Evolutionary conservation across 2,113 vertebrate genomes (phyloP), one percentile per base, ranked within the genome.

Genomic region (Menidia beryllina): DNA sequence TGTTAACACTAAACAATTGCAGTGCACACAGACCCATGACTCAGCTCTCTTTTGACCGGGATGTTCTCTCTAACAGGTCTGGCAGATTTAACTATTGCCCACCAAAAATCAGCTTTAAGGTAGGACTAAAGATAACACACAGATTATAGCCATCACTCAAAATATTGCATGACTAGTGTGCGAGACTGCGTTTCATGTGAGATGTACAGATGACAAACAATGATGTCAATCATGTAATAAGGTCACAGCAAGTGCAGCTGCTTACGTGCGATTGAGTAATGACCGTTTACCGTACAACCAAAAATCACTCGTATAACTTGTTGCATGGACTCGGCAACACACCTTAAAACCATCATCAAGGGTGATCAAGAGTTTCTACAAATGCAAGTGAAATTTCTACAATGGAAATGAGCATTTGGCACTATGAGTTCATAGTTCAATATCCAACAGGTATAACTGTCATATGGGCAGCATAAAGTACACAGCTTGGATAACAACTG

Each of bases 81-180:
- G 50, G 14, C 50, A 38, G 65, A 3, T 79, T 68, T 41, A 50
- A 50, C 23, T 43, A 69, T 20, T 49, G 54, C 19, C 34, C 71
- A 66, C 72, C 62, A 77, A 65, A 12, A 74, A 53, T 51, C 34
- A 51, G 52, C 21, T 79, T 36, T 66, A 41, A 69, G 15, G 21
- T 19, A 11, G 9, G 15, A 23, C 19, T 11, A 49, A 45, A 48
- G 66, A 83, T 49, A 69, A 13, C 17, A 49, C 9, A 5, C 0
- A 53, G 13, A 25, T 34, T 83, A 78, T 81, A n/a, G 62, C 88
- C 67, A 79, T 76, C 58, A n/a, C n/a, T 64, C 49, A 43, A 78
- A 89, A 83, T 55, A 79, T 38, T 3, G 36, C 47, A 9, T 19
- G 43, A 76, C 60, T 68, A 62, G 58, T 75, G 21, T 27, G 27